Evolutionary conservation across 2,888 invertebrate species (phyloP).

Genomic region (Gerosis bhagava): DNA sequence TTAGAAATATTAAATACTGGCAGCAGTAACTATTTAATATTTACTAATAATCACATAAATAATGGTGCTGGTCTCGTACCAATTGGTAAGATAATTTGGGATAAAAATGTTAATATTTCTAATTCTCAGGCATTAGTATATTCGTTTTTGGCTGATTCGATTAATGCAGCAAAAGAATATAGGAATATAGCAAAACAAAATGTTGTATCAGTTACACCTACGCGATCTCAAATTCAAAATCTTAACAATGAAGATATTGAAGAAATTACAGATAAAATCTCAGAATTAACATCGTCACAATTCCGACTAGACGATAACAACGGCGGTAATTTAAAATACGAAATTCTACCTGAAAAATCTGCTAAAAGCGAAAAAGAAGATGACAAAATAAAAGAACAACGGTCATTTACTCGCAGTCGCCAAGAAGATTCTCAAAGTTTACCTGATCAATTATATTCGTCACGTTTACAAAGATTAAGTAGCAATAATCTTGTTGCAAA

Average conservation of each 20-base stretch:
- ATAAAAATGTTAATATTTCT: slow-evolving; percentile 65
- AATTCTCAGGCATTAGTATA: slow-evolving; percentile 76
- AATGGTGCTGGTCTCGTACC: slow-evolving; percentile 55
- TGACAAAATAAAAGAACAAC: too few relatives aligned
- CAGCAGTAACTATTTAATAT: slow-evolving; percentile 68
- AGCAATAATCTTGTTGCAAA: slow-evolving; percentile 22
- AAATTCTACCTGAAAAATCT: slow-evolving; percentile 29
- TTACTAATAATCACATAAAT: slow-evolving; percentile 50
- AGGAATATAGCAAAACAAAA: slow-evolving; percentile 62
- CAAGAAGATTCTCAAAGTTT: slow-evolving; percentile 31
- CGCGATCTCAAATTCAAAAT: slow-evolving; percentile 49
- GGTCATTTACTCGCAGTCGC: slow-evolving; percentile 31
- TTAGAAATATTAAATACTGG: slow-evolving; percentile 73
- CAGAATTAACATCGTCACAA: slow-evolving; percentile 67
- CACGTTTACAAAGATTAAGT: slow-evolving; percentile 10
- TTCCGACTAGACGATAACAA: slow-evolving; percentile 44
- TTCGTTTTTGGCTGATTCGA: slow-evolving; percentile 69
- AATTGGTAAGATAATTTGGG: slow-evolving; percentile 59
- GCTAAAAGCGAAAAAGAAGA: too few relatives aligned
- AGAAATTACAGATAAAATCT: slow-evolving; percentile 58
- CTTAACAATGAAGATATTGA: slow-evolving; percentile 55
- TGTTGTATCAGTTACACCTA: slow-evolving; percentile 44
- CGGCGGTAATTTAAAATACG: slow-evolving; percentile 37
- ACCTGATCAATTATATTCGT: slow-evolving; percentile 16
- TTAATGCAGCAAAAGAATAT: slow-evolving; percentile 70